Evolutionary conservation across 2,113 vertebrate genomes (phyloP), one percentile per base, ranked within the genome.

Genomic region (Cyanocitta stelleri): DNA sequence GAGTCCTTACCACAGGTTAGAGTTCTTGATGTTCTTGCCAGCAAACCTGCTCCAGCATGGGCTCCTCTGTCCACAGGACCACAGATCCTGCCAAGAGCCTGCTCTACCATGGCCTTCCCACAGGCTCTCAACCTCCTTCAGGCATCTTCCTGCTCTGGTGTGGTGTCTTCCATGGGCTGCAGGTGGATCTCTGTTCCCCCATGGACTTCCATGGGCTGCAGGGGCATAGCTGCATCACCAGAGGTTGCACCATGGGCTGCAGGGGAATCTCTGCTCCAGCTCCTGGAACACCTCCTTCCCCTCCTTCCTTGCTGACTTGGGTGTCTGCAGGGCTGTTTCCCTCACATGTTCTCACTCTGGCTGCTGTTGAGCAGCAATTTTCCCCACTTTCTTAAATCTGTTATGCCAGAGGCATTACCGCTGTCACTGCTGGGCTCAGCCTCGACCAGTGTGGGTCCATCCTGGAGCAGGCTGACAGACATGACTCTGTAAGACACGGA

Each of bases 381-480:
- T 26, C 10, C 5, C 6, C 33, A 59, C 6, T 8, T 87, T 46
- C 43, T 46, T 22, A 48, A 63, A 13, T 35, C 32, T 23, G 4
- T n/a, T 19, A 32, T 39, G 32, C 33, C n/a, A 75, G 19, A 85
- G 44, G 23, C 0, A 0, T n/a, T 59, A 35, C 27, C 20, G 43
- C 7, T 0, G 0, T 43, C 32, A 9, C 11, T 48, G 43, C 4
- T 37, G 15, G 26, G 22, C 37, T 68, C 6, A 1, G 37, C 37
- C 11, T 10, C 10, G 11, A n/a, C 27, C 29, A 15, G 30, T 0
- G 0, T 0, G 0, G 20, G 15, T 56, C 66, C 0, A 0, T 44
- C 33, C 21, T 56, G 33, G 64, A 51, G 48, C 16, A 0, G 0
- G 15, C n/a, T 81, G n/a, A 30, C 35, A 12, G 9, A 61, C 58